Base-by-base conservation (phyloP, 2,888 invertebrate species). In the Drosophila colorata region DNA sequence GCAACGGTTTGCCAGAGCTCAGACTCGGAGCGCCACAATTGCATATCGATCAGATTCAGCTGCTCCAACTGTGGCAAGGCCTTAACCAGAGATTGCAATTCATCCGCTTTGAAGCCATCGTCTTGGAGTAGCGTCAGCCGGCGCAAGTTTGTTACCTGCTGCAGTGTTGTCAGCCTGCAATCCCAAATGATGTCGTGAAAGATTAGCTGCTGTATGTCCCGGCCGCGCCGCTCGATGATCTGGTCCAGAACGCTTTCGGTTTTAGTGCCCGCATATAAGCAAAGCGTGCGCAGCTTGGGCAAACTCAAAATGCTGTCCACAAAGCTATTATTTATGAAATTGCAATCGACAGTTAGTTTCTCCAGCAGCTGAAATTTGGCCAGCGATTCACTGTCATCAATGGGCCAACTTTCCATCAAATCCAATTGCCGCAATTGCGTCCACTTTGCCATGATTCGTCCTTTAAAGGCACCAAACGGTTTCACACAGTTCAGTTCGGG, bases 1-100 rank as follows among this genome's bases (percentile, higher is more conserved):
- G n/a, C 33, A 4, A 74, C 49, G 2, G 31, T 20, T 44, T 33
- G 9, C 76, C 74, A 74, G 11, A 74, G 56, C 13, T 75, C 48
- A 5, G 2, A 13, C 7, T 70, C 76, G 11, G 13, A 13, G 1
- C 13, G 1, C 55, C 28, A 69, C 14, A 59, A 13, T 33, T 28
- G 7, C 7, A 16, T 25, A 2, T 20, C 2, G 7, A 56, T 11
- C 11, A 75, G 16, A 59, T 60, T 49, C 16, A 75, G 20, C 16
- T 60, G 33, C 16, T 65, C 46, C 40, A 74, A n/a, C 1, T 8
- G 8, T 1, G 65, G 65, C 20, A 56, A 23, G 1, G 2, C 14
- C 0, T n/a, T 2, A n/a, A 73, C 5, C 9, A 63, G 2, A 8
- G 9, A 6, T 1, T 40, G 8, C 4, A 73, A 3, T 8, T 55